phyloP scores from a whole-genome alignment of 2,797 vertebrate genomes.

The Cacajao melanocephalus region DNA sequence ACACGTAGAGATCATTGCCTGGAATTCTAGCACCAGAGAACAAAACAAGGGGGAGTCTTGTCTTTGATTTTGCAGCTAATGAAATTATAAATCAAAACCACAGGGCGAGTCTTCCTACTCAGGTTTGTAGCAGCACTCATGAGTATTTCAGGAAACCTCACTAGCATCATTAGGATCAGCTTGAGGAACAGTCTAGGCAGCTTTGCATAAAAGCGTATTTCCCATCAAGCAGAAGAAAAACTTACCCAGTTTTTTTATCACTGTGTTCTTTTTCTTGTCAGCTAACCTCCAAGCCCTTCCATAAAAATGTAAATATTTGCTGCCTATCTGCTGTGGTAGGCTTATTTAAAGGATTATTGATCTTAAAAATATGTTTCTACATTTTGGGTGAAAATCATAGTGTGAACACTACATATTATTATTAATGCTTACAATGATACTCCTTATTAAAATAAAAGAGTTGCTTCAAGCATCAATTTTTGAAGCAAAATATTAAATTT shows the following conservation, averaged over 20 bases:
- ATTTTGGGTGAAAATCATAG: neutral
- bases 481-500: slow-evolving; percentile 65
- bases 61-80: slow-evolving; percentile 55
- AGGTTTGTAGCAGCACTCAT: neutral
- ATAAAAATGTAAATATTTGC: slow-evolving; percentile 23
- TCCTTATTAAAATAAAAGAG: slow-evolving; percentile 49
- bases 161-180: neutral
- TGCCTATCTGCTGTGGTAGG: neutral
- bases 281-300: neutral
- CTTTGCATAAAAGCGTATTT: neutral
- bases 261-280: neutral
- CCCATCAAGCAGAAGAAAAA: neutral
- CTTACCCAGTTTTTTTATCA: neutral
- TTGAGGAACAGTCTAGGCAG: neutral
- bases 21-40: slow-evolving; percentile 11
- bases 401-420: slow-evolving; percentile 21
- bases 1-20: neutral
- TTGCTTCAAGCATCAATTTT: slow-evolving; percentile 40
- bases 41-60: neutral
- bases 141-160: neutral
- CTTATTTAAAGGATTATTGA: slow-evolving; percentile 17
- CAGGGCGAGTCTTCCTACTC: neutral
- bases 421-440: slow-evolving; percentile 51
- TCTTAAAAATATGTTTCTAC: slow-evolving; percentile 9
- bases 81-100: slow-evolving; percentile 68